Evolutionary conservation across 2,113 vertebrate species (phyloP), one percentile per base, ranked within the genome.

Genomic region (Meriones unguiculatus): DNA sequence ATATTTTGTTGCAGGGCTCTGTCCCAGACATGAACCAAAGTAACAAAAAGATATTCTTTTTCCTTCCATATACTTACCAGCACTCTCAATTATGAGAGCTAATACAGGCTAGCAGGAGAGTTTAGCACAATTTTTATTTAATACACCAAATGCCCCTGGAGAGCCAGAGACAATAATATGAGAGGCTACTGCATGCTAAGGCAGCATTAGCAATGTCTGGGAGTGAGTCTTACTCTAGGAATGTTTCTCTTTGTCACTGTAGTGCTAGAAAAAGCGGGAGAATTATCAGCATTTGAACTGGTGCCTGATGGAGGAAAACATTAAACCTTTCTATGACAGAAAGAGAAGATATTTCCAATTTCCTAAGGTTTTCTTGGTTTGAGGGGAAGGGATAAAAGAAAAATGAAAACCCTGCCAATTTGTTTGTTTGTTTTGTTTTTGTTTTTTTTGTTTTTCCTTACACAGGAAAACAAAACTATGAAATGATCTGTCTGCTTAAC

Each of bases 311-410:
- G 25, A 35, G 46, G 7, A 15, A 91, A 84, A 84, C 72, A 6
- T 38, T 89, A 90, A 89, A 22, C 14, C 82, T 89, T 92, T 96
- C 92, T 80, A 46, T 52, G 25, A 94, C n/a, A 80, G 88, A 93
- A 94, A 81, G 22, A 50, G 94, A 95, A 95, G 77, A 94, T n/a
- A 86, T 89, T 91, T 95, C 77, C 6, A 91, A 82, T 94, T 91
- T 82, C 52, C 38, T 90, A 22, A 87, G 75, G 72, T 87, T 96
- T 67, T 94, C 50, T 93, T 57, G 64, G 25, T 92, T 41, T 77
- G 12, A 4, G 15, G 18, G 10, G 30, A 38, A 46, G n/a, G 20
- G 24, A 25, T 17, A n/a, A 52, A 32, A 67, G 25, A 6, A 38
- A 59, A 73, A 41, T 41, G 52, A 10, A 41, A 76, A n/a, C 15